phyloP scores from a whole-genome alignment of 2,797 vertebrate genomes.

The Myoxocephalus aenaeus region DNA sequence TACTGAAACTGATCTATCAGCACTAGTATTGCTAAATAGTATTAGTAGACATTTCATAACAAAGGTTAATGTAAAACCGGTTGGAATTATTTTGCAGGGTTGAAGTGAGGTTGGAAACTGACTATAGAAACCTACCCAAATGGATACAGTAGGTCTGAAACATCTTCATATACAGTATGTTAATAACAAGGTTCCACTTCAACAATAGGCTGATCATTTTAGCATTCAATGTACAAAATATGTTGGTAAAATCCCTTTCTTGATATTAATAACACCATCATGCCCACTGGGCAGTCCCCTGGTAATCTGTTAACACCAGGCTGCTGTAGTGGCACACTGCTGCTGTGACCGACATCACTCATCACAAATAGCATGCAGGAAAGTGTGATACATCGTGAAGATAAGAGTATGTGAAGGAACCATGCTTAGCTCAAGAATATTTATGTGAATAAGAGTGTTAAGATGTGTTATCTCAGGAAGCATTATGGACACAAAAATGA shows the following conservation, averaged over 20 bases:
- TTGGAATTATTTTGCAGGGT: background rate
- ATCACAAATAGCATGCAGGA: background rate
- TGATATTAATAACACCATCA: background rate
- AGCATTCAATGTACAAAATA: background rate
- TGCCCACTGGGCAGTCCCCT: conserved; percentile 1
- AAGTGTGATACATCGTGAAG: background rate
- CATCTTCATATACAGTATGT: background rate
- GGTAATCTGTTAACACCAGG: background rate
- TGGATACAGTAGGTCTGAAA: background rate
- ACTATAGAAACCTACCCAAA: background rate
- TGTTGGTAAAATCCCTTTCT: conserved; percentile 2
- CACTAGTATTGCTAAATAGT: background rate
- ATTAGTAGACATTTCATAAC: background rate
- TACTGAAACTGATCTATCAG: background rate
- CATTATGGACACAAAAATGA: background rate
- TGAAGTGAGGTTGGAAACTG: background rate
- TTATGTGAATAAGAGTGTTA: background rate
- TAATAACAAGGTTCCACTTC: background rate
- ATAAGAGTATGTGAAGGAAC: background rate
- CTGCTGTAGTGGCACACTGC: background rate
- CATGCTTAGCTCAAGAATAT: background rate
- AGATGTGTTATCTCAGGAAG: background rate
- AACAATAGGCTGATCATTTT: background rate
- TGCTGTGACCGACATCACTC: background rate
- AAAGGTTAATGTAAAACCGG: background rate